Base-by-base conservation (phyloP, 2,888 invertebrate species). In the Tiliacea aurago region DNA sequence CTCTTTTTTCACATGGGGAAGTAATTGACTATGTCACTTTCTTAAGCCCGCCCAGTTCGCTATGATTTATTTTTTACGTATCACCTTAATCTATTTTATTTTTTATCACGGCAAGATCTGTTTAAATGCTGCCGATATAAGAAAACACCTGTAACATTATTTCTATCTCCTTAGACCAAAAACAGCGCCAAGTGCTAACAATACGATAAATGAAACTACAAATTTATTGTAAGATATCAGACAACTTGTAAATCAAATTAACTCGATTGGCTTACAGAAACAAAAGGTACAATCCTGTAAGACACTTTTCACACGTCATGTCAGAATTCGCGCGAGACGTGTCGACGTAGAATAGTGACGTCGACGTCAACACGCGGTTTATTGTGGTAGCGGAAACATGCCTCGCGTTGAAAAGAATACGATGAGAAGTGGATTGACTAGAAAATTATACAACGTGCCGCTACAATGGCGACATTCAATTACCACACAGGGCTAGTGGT, bases 371-470 rank as follows among this genome's bases (percentile, higher is more conserved):
- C 5, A 15, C 28, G n/a, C 15, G 28, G 43, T 63, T 47, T 69
- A 73, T 73, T 73, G 73, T 68, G 58, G 37, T 37, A n/a, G 15
- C 51, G 70, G 81, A 67, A 81, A 80, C 63, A 70, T 49, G 59
- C 23, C 45, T 15, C 9, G 13, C 49, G 33, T 10, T 67, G 33
- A 49, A 72, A 47, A 5, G 62, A 45, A 65, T 49, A 49, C 20
- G 11, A 20, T 47, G 62, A 20, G 13, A 69, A 59, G 20, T n/a
- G 33, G 2, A 41, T 43, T n/a, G n/a, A 61, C 23, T 33, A 43
- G 43, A 43, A 70, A 70, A 9, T 41, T 41, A 41, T 41, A 41
- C 6, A 37, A 28, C 28, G 28, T 28, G 28, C 28, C 28, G 28
- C 28, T 28, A 28, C 28, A 28, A 28, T 28, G 28, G 28, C 3